Evolutionary conservation across 2,113 vertebrate species (phyloP).

Genomic region (Mesoclemmys tuberculata): DNA sequence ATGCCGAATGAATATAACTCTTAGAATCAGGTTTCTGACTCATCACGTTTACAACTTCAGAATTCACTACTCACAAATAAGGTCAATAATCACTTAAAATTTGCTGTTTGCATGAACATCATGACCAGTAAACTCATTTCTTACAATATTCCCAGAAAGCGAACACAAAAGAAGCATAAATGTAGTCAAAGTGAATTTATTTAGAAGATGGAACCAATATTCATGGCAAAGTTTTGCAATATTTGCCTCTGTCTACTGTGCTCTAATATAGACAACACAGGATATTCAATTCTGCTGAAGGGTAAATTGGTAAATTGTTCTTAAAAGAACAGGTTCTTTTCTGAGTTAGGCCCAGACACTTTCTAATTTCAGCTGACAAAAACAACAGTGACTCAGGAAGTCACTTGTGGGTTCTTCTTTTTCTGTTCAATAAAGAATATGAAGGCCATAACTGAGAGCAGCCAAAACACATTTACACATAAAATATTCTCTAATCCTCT

Average conservation of each 20-base stretch:
- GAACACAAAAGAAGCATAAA: neutral
- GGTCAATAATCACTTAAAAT: neutral
- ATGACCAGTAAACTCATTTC: neutral
- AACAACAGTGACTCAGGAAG: neutral
- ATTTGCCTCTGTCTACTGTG: neutral
- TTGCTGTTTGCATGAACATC: neutral
- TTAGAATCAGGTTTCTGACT: neutral
- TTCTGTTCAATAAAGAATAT: neutral
- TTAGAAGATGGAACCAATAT: neutral
- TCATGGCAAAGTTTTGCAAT: neutral
- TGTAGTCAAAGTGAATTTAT: neutral
- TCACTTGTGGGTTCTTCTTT: neutral
- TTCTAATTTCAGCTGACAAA: neutral
- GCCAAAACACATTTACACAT: neutral
- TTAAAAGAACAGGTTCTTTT: neutral
- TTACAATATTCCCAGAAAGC: neutral
- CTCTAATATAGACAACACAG: neutral
- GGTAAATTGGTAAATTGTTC: neutral
- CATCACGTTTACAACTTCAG: neutral
- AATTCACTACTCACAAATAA: neutral
- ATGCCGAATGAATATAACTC: neutral
- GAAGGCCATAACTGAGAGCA: neutral
- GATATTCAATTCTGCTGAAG: neutral
- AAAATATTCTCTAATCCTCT: rapidly evolving
- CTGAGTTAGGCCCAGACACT: neutral